Evolutionary conservation across 92 coral and sea anemone genomes (phyloP), one percentile per base, ranked within the genome.

Genomic region (Galaxea fascicularis): DNA sequence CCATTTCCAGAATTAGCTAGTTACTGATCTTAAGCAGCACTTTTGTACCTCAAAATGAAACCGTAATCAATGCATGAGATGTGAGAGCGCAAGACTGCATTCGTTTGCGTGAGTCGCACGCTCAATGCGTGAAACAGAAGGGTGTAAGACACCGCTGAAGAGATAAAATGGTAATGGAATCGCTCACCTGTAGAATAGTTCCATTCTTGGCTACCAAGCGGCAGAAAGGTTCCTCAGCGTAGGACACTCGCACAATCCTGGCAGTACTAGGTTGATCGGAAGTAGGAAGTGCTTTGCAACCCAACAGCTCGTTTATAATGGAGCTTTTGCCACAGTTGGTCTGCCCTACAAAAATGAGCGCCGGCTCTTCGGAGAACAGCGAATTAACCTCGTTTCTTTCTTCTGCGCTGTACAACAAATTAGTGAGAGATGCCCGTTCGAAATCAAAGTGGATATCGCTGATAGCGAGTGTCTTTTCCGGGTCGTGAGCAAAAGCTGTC

Each of bases 271-370:
- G 95, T 70, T 85, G 95, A 70, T 88, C 92, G 1, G 91, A 87
- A 52, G 95, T 88, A 4, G 92, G 79, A 45, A 91, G 92, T 12
- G 90, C 75, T 67, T 78, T 88, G 74, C 63, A 51, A 4, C 92
- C 87, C 17, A 91, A 59, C 13, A 91, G 77, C 71, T 91, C 92
- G 79, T 91, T 91, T 20, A 91, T 85, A 51, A 91, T 88, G 64
- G 95, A 91, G 88, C 95, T 91, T 58, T 91, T 91, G 14, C 95
- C 95, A 56, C 95, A 84, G 88, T 91, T 91, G 16, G 95, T 91
- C 67, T 91, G 95, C 10, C 95, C 95, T 9, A 88, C 85, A 59
- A 91, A 91, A n/a, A 91, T 91, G 8, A 91, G 80, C 16, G 92
- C 78, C 18, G 95, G 95, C 65, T 81, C 78, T 68, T 91, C 81